Percentiles rank a stretch among this genome's conserved stretches.
Evolutionary conservation across 2,888 invertebrate genomes (phyloP).

Genomic region (Eumerus sabulonum): DNA sequence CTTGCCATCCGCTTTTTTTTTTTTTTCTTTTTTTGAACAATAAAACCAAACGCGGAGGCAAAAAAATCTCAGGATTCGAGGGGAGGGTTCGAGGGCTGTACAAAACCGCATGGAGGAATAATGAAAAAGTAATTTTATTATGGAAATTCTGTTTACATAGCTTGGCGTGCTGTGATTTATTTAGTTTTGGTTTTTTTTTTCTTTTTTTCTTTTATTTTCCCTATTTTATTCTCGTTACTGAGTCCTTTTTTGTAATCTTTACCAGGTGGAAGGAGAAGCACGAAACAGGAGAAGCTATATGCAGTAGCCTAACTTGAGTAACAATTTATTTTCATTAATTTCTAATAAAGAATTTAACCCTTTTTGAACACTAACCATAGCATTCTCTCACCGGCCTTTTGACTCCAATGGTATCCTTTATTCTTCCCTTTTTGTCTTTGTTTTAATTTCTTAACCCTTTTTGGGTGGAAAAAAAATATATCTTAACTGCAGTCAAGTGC

Average conservation of each 20-base stretch:
- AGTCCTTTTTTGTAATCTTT: conserved; percentile 9
- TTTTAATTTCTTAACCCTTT: conserved; percentile 55
- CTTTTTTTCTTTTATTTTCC: conserved; percentile 25
- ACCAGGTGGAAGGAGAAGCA: conserved; percentile 25
- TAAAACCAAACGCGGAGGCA: conserved; percentile 5
- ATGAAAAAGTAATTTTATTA: conserved; percentile 69
- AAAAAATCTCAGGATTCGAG: conserved; percentile 43
- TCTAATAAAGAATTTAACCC: conserved; percentile 69
- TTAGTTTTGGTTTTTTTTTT: conserved; percentile 38
- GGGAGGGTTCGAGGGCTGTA: conserved; percentile 43
- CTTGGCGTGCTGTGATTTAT: conserved; percentile 62
- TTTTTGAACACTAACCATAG: conserved; percentile 56
- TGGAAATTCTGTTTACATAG: conserved; percentile 67
- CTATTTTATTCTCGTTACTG: conserved; percentile 60
- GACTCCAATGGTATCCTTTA: conserved; percentile 6
- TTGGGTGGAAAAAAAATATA: conserved; percentile 27
- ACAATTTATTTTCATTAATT: conserved; percentile 69
- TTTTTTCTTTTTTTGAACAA: too few relatives aligned
- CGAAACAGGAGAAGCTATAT: conserved; percentile 30
- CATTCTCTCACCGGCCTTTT: conserved; percentile 41
- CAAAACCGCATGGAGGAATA: conserved; percentile 57
- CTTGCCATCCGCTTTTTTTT: conserved; percentile 25
- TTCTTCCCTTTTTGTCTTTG: conserved; percentile 42
- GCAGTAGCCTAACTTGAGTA: conserved; percentile 38
- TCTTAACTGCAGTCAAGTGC: conserved; percentile 49